These are phyloP conservation scores for Nerophis ophidion DNA, from an alignment of 2,113 vertebrate genomes.

Conservation along the genomic window DNA sequence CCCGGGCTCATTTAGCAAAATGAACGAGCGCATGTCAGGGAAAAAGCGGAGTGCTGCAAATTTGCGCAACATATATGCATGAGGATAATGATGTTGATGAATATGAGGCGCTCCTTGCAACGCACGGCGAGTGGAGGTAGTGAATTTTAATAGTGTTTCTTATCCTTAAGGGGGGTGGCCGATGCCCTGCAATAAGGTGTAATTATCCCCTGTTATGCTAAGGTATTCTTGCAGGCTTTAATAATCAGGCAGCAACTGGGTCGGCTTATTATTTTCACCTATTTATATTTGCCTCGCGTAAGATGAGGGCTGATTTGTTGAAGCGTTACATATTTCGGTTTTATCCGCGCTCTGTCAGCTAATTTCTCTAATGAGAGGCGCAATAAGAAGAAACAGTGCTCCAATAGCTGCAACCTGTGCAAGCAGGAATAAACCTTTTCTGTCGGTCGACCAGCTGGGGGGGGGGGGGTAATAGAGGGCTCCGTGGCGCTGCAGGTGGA, in stretches of 20 bases:
- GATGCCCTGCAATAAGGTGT: conserved; percentile 19
- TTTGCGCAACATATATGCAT: conserved; percentile 30
- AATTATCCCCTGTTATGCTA: conserved; percentile 35
- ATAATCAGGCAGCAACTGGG: conserved; percentile 49
- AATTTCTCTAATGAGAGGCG: conserved; percentile 35
- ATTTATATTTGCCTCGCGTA: conserved; percentile 39
- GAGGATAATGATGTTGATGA: conserved; percentile 33
- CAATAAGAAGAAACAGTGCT: conserved; percentile 34
- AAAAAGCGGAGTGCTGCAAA: conserved; percentile 9
- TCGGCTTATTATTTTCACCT: conserved; percentile 41
- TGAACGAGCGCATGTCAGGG: conserved; percentile 19
- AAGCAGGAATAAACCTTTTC: background rate
- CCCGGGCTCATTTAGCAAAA: conserved; percentile 41
- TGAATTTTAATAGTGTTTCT: conserved; percentile 34
- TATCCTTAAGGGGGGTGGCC: background rate
- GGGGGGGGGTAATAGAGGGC: too few species aligned
- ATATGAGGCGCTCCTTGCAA: conserved; percentile 30
- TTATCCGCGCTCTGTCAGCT: conserved; percentile 42
- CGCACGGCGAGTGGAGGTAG: conserved; percentile 19
- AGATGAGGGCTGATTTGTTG: conserved; percentile 51
- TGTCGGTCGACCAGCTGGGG: too few species aligned
- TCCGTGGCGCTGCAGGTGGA: too few species aligned
- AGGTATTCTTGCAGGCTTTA: conserved; percentile 30
- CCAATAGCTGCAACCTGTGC: conserved; percentile 9
- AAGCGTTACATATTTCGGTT: conserved; percentile 47